Conservation (phyloP, 2,888 invertebrate genomes). For the Drosophila tanythrix region DNA sequence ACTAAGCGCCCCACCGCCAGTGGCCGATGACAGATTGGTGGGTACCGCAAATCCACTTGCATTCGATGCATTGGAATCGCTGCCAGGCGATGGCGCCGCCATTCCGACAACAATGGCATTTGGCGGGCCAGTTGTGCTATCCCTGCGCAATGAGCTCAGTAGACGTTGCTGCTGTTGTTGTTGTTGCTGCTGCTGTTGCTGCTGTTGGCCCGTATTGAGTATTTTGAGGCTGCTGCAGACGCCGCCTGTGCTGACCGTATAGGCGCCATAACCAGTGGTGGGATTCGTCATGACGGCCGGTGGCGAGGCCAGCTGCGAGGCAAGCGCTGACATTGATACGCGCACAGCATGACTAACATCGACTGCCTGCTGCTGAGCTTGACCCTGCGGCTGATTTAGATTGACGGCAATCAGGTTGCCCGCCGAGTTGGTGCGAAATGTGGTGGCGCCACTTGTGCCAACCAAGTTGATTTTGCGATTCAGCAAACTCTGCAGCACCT, state of each 20-base stretch:
- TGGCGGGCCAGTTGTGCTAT: slow-evolving; percentile 84
- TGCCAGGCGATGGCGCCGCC: slow-evolving; percentile 85
- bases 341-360: slow-evolving; percentile 82
- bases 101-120: slow-evolving; percentile 85
- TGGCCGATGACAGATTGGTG: slow-evolving; percentile 63
- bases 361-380: slow-evolving; percentile 40
- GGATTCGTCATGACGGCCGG: slow-evolving; percentile 85
- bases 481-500: slow-evolving; percentile 83
- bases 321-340: slow-evolving; percentile 85
- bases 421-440: slow-evolving; percentile 81
- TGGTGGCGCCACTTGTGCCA: slow-evolving; percentile 68
- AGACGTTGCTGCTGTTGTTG: slow-evolving; percentile 81
- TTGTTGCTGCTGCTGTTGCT: slow-evolving; percentile 78
- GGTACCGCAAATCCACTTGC: slow-evolving; percentile 87
- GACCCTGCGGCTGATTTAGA: slow-evolving; percentile 59
- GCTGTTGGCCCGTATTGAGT: slow-evolving; percentile 73
- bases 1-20: slow-evolving; percentile 81
- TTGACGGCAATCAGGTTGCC: slow-evolving; percentile 83
- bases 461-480: slow-evolving; percentile 83
- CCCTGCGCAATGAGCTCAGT: slow-evolving; percentile 84
- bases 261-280: slow-evolving; percentile 80
- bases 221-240: slow-evolving; percentile 74
- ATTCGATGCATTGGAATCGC: slow-evolving; percentile 85
- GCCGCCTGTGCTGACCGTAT: slow-evolving; percentile 74
- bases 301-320: slow-evolving; percentile 85